phyloP scores from a whole-genome alignment of 2,113 vertebrate species.

The Amblyornis subalaris region DNA sequence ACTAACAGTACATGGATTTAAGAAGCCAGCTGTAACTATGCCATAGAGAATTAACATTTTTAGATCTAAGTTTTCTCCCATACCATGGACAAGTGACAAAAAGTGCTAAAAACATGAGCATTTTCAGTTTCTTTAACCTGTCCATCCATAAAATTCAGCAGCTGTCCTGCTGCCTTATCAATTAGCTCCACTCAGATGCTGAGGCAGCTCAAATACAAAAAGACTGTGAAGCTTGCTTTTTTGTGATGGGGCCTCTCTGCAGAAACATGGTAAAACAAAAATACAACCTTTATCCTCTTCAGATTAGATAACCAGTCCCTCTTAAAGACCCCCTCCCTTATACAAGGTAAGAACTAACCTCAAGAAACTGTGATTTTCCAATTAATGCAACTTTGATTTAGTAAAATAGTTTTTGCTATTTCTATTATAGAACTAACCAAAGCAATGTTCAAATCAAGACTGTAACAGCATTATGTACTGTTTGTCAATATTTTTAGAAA shows the following conservation, averaged over 20 bases:
- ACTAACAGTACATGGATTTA: constrained; percentile 6
- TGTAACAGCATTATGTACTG: not conserved
- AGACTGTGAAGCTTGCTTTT: not conserved
- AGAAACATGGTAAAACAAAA: not conserved
- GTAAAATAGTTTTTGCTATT: not conserved
- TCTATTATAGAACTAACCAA: not conserved
- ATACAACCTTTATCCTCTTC: not conserved
- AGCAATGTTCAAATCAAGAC: not conserved
- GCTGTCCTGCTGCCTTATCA: not conserved
- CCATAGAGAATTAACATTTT: not conserved
- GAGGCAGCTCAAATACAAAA: not conserved
- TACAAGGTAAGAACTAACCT: not conserved
- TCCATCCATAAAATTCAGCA: not conserved
- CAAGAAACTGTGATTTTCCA: not conserved
- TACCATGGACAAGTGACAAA: not conserved
- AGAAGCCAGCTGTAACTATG: constrained; percentile 15
- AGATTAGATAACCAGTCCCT: not conserved
- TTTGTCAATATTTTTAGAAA: not conserved
- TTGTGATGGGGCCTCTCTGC: not conserved
- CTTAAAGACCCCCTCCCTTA: not conserved
- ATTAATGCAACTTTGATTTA: not conserved
- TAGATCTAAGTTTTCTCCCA: not conserved
- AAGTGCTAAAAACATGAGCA: not conserved
- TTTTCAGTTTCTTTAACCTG: not conserved
- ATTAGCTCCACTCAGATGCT: not conserved